Conservation (phyloP, 2,113 vertebrate species). For the Caloenas nicobarica region DNA sequence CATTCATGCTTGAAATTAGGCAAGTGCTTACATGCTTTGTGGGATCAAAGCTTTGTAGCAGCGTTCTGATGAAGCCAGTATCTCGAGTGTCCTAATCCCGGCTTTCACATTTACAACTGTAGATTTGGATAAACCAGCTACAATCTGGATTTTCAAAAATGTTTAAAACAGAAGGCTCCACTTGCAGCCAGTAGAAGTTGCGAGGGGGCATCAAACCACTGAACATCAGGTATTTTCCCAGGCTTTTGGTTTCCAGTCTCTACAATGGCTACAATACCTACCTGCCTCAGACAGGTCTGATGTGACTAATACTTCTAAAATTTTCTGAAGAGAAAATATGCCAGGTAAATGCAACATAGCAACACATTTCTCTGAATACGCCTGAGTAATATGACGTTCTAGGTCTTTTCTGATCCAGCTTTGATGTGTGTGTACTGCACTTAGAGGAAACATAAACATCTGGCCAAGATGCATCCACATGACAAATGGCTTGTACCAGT, state of each 20-base stretch:
- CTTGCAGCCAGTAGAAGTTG: not conserved
- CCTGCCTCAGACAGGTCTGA: not conserved
- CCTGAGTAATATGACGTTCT: not conserved
- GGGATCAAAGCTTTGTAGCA: not conserved
- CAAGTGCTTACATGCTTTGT: not conserved
- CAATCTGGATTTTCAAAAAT: not conserved
- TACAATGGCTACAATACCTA: not conserved
- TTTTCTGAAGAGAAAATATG: not conserved
- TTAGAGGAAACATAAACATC: slow-evolving; percentile 28
- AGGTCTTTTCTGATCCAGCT: not conserved
- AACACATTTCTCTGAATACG: not conserved
- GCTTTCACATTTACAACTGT: not conserved
- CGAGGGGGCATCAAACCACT: not conserved
- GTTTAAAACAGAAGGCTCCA: not conserved
- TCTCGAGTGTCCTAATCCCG: slow-evolving; percentile 4
- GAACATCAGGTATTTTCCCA: not conserved
- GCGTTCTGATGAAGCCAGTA: not conserved
- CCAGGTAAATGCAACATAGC: not conserved
- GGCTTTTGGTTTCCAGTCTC: not conserved
- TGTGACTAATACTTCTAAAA: not conserved
- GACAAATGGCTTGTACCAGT: not conserved
- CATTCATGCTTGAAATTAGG: slow-evolving; percentile 27
- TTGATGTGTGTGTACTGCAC: not conserved
- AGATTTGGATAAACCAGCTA: slow-evolving; percentile 1
- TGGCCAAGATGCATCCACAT: not conserved